Evolutionary conservation across 2,888 invertebrate species (phyloP), one percentile per base, ranked within the genome.

Genomic region (Rotaria socialis): DNA sequence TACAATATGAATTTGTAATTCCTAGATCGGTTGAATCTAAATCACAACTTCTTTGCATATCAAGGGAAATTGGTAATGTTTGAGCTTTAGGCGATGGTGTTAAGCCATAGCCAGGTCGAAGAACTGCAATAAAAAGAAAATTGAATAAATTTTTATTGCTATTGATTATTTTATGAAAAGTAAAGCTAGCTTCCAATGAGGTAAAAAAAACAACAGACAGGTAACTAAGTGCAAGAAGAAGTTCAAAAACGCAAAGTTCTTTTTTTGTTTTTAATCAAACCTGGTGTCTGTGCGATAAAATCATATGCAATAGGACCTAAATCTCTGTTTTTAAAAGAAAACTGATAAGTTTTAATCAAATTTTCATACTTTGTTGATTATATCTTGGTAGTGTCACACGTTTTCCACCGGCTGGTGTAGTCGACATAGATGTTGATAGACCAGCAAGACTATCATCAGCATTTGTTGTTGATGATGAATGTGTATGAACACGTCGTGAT

Each of bases 21-120:
- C 80, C 80, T 3, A 80, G 47, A 47, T 80, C 80, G 2, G 80
- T 80, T 24, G 47, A 47, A 47, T 80, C 80, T 47, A 80, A n/a
- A 80, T 80, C 80, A 80, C 80, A 80, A 80, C 80, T 80, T n/a
- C 80, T 43, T 80, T 80, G 80, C n/a, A 80, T 80, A 24, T 47
- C 80, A 24, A 43, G 80, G n/a, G 47, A 43, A 11, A 47, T 80
- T 47, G 80, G 80, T n/a, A 80, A 80, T 24, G 80, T 80, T 80
- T 80, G 80, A 5, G 80, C 80, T 80, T 80, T 80, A 10, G 80
- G 80, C 5, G 80, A 80, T 80, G 47, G 47, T 47, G 80, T 47
- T 14, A 80, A 80, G n/a, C 80, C 80, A n/a, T 80, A 80, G 14
- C 80, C 80, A 80, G 80, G 80, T n/a, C 80, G 43, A 24, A 80